Evolutionary conservation across 1,140 invertebrate species (phyloP).

Genomic region (Dolichoris vasculosae): DNA sequence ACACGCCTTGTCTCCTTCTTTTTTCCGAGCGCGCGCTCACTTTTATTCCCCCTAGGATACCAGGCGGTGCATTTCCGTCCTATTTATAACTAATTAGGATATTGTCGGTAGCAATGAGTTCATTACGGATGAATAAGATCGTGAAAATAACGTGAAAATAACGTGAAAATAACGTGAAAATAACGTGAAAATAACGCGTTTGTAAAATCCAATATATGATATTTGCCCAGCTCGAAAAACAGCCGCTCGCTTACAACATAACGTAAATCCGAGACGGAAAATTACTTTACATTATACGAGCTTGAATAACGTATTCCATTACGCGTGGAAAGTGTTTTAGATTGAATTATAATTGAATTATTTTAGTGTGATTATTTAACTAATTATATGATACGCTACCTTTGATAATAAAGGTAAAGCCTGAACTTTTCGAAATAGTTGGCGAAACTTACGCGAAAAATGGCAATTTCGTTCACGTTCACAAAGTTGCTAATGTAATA

Average conservation of each 20-base stretch:
- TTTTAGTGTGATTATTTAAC: not conserved
- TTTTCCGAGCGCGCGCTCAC: not conserved
- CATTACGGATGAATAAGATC: constrained; percentile 7
- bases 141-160: not conserved
- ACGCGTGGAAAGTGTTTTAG: not conserved
- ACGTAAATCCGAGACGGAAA: not conserved
- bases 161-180: too few species aligned
- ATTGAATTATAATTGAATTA: not conserved
- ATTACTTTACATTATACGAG: not conserved
- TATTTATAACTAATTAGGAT: constrained; percentile 40
- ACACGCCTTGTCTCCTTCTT: not conserved
- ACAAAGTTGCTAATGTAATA: too few species aligned
- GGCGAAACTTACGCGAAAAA: too few species aligned
- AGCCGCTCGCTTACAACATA: not conserved
- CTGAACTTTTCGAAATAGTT: too few species aligned
- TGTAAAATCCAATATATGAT: not conserved
- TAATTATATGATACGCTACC: too few species aligned
- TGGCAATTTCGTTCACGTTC: too few species aligned
- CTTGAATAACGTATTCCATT: not conserved
- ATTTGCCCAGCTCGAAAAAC: not conserved
- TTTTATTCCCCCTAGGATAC: not conserved
- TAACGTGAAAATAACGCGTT: not conserved
- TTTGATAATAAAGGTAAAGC: too few species aligned
- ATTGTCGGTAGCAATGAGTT: constrained; percentile 14
- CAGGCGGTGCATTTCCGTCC: constrained; percentile 2